Evolutionary conservation across 2,113 vertebrate species (phyloP), one percentile per base, ranked within the genome.

Genomic region (Plotosus lineatus): DNA sequence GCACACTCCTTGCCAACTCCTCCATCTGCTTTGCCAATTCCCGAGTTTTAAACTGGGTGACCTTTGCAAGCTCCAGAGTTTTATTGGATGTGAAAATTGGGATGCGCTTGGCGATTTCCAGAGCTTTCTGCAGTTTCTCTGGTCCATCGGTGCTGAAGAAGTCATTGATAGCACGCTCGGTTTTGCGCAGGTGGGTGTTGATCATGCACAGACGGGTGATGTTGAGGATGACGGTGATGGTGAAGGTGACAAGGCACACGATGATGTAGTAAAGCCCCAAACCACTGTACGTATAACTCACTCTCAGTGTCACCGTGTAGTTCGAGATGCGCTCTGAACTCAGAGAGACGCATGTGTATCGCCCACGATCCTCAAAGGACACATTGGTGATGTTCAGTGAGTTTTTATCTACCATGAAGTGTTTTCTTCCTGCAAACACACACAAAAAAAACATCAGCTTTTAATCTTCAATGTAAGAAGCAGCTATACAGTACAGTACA

Each of bases 11-110:
- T 1, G 97, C 97, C 68, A 99, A 92, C 85, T 99, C 97, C 79
- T 98, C 97, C 0, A 98, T 95, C 85, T 98, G 97, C 0, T 96
- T 95, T 1, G 96, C 97, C 3, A 99, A 92, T 90, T 98, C 97
- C 95, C 95, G 94, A 56, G 97, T 98, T 87, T 98, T 98, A 76
- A 93, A 97, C 87, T 98, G 97, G 1, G 95, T 96, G 85, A 95
- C 95, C 86, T 98, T 98, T 89, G 97, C 97, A 33, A 98, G 83
- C 90, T 98, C 97, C 38, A 95, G 85, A 0, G 97, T 98, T 89
- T 98, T 98, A 82, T 95, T 95, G 0, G 95, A 95, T 0, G 97
- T 98, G 79, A 98, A 88, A 87, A 98, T 98, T 21, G 97, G 97
- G 77, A 98, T 99, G 0, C 93, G 94, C 85, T 98, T 98, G 84